Base-by-base conservation (phyloP, 1,140 invertebrate species). In the Goniozus legneri region DNA sequence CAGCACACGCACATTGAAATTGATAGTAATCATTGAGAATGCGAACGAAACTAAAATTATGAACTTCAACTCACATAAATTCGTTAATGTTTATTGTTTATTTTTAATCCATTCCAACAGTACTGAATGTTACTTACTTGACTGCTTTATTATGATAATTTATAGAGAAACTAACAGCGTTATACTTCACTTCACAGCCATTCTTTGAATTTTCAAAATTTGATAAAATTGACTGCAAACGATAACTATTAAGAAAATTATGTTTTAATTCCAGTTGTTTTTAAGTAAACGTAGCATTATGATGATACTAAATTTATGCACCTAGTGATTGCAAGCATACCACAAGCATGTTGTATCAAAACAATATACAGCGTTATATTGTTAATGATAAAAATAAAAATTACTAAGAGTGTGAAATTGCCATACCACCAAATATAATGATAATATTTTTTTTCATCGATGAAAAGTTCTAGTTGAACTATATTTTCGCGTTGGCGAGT, bases 381-480 rank as follows among this genome's bases (percentile, higher is more conserved):
- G 6, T 27, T 31, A 3, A 15, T 8, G 2, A 43, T 7, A 7
- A 14, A 0, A 2, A 2, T 7, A 8, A 2, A 27, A 27, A 10
- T 27, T 6, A 27, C 24, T 10, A 27, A 10, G 4, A 27, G 4
- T 10, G 24, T 6, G 4, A 27, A 4, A 27, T 6, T 27, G 24
- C 4, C 10, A 10, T 27, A 27, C 4, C 4, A 4, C 24, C 4
- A 6, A n/a, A n/a, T n/a, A n/a, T n/a, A n/a, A n/a, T n/a, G n/a
- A 66, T 67, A 47, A 19, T 50, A 37, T 10, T 45, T 4, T 3
- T 33, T 2, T 7, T 37, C 8, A 2, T 50, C 43, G 3, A 50
- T 15, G n/a, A 50, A 50, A 13, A 50, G 19, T 27, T 50, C 47
- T 2, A 32, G 31, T 0, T n/a, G 3, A 2, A 45, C 3, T 8